A percentile compares a stretch with the other conserved stretches of the same genome.
phyloP scores from a whole-genome alignment of 2,888 invertebrate species.

The Eudemis profundana region DNA sequence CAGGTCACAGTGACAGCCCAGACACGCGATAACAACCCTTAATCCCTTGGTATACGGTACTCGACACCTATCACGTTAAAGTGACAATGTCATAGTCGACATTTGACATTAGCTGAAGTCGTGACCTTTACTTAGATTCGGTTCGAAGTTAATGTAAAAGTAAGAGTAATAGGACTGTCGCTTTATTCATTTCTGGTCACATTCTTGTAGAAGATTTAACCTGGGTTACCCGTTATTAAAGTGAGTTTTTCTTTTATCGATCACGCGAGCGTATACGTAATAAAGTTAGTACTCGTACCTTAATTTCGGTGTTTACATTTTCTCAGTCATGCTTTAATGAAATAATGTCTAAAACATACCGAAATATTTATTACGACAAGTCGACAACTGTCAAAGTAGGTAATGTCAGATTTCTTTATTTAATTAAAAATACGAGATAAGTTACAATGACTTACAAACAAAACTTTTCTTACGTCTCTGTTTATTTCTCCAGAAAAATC shows the following conservation, averaged over 20 bases:
- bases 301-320: no score
- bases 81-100: conserved; percentile 18
- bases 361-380: background rate
- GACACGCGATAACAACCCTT: background rate
- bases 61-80: background rate
- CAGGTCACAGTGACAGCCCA: background rate
- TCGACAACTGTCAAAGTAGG: no score
- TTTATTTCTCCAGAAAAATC: conserved; percentile 17
- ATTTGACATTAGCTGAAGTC: conserved; percentile 30
- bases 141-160: conserved; percentile 11
- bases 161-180: background rate
- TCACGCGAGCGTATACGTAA: background rate
- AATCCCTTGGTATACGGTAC: background rate
- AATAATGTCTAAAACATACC: no score
- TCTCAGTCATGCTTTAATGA: no score
- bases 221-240: no score
- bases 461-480: background rate
- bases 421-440: no score
- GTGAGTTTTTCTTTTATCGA: no score
- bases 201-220: background rate
- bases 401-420: no score
- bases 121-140: conserved; percentile 29
- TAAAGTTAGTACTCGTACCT: no score
- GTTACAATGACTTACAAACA: background rate
- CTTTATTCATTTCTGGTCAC: background rate